Percentiles rank a stretch among this genome's conserved stretches.
These are phyloP conservation scores for Trachythela sp. DNA, from an alignment of 64 coral and sea anemone genomes.

Conservation along the genomic window DNA sequence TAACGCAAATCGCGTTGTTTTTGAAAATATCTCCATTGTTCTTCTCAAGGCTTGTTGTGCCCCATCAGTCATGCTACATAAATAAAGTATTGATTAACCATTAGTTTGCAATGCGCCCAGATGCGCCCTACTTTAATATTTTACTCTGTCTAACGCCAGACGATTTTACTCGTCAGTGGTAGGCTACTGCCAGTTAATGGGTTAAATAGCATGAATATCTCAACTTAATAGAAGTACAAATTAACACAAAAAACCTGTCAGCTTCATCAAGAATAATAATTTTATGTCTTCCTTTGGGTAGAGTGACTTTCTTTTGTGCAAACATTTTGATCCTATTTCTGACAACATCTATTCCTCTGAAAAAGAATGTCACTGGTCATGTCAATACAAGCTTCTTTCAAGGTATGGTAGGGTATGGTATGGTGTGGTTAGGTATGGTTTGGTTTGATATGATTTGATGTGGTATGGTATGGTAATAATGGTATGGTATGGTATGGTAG, in stretches of 20 bases:
- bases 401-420: background rate
- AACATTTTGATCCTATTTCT: constrained; percentile 99
- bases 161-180: too few relatives aligned
- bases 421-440: too few relatives aligned
- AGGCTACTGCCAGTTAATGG: too few relatives aligned
- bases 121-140: too few relatives aligned
- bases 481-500: too few relatives aligned
- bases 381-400: background rate
- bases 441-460: too few relatives aligned
- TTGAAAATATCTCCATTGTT: constrained; percentile 99
- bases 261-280: constrained; percentile 98
- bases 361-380: constrained; percentile 5
- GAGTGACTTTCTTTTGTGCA: constrained; percentile 96
- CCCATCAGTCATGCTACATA: constrained; percentile 84
- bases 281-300: constrained; percentile 98
- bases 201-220: background rate
- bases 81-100: background rate
- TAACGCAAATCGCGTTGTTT: constrained; percentile 97
- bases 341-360: constrained; percentile 95
- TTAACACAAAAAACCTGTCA: constrained; percentile 80
- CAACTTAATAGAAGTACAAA: too few relatives aligned
- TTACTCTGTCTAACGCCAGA: too few relatives aligned
- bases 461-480: too few relatives aligned
- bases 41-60: constrained; percentile 94
- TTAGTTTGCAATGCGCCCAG: background rate